Base-by-base conservation (phyloP, 2,888 invertebrate species). In the Coleophora flavipennella region DNA sequence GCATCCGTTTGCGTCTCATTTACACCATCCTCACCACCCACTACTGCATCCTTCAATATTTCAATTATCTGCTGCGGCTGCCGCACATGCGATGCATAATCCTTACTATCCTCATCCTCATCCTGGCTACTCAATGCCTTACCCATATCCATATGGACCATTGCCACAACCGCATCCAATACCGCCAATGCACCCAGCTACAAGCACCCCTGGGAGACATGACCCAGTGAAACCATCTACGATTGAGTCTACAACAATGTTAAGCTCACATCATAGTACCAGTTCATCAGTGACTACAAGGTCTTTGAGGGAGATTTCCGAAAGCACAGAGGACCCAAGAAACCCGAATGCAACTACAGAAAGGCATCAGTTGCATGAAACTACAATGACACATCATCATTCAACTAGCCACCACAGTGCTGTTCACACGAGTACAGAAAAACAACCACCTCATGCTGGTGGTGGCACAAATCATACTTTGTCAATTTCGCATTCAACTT, bases 1-100 rank as follows among this genome's bases (percentile, higher is more conserved):
- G 36, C 89, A 88, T 71, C 88, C 91, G 11, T 89, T 92, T 70
- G 88, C 89, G 45, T 87, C 89, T 0, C 88, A 87, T 34, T 86
- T 91, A 67, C 91, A 90, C 54, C 93, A 93, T 55, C 90, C 92
- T 12, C 92, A 91, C 61, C 92, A 92, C 64, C 88, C 88, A 1
- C 68, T 91, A 35, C 87, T 91, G 62, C 91, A 89, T 59, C 89
- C 90, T 13, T 88, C 90, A 2, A 80, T 91, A 44, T 81, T 83
- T 40, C 83, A 84, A 57, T 53, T 84, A 20, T 87, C 91, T 41
- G 88, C 89, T 33, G 89, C 89, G 40, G 87, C 86, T 35, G 87
- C 88, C 13, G 88, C 87, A 33, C 88, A 88, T 53, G 87, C 88
- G 14, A 89, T 89, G 85, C 92, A 91, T 71, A 20, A 20, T 20